phyloP scores from a whole-genome alignment of 1,140 invertebrate genomes.

The Drosophila arizonae region DNA sequence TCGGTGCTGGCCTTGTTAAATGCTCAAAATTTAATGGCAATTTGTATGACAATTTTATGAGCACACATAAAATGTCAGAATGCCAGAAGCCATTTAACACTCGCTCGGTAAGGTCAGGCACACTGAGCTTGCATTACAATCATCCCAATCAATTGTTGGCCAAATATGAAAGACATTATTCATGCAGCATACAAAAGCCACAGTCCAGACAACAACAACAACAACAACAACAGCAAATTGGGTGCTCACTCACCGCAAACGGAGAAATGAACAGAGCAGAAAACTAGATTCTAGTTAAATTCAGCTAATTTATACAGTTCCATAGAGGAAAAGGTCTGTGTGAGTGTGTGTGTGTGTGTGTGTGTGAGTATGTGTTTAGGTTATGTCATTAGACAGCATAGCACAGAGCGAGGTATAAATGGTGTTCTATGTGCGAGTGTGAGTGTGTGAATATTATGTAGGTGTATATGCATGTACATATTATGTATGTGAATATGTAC shows the following conservation, averaged over 20 bases:
- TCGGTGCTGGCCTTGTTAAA: conserved; percentile 1
- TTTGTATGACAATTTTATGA: conserved; percentile 20
- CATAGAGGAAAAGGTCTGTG: background rate
- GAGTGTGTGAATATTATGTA: background rate
- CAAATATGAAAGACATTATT: conserved; percentile 18
- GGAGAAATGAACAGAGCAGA: background rate
- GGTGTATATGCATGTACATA: no score
- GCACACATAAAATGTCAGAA: background rate
- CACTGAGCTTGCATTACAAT: conserved; percentile 21
- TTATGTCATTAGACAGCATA: conserved; percentile 32
- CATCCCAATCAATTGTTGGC: conserved; percentile 35
- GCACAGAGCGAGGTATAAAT: background rate
- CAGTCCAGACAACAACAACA: background rate
- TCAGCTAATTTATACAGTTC: conserved; percentile 31
- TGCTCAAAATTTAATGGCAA: conserved; percentile 12
- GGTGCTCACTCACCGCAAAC: background rate
- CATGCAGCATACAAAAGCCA: conserved; percentile 15
- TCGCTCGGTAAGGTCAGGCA: background rate
- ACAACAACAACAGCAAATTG: conserved; percentile 15
- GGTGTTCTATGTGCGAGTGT: background rate
- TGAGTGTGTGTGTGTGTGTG: background rate
- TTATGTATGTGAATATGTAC: no score
- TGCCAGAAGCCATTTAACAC: conserved; percentile 17
- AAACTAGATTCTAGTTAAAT: conserved; percentile 19
- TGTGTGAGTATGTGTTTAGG: conserved; percentile 17